These are phyloP conservation scores for Aulostomus chinensis DNA, from an alignment of 2,797 vertebrate species.

Conservation along the genomic window DNA sequence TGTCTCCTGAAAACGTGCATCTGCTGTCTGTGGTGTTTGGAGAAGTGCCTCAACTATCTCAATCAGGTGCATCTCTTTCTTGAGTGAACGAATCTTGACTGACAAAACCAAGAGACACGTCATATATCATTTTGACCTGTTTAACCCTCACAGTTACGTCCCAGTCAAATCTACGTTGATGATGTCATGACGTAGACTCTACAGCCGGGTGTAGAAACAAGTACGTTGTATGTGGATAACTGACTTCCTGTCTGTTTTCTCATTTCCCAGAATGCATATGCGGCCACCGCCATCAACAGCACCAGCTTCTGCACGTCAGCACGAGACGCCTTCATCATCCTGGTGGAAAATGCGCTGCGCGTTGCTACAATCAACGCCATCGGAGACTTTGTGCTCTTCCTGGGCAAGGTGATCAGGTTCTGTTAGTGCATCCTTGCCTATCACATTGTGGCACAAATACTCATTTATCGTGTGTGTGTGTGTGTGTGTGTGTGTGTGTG, in stretches of 20 bases:
- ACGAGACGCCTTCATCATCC: conserved; percentile 94
- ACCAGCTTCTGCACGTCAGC: conserved; percentile 98
- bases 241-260: neutral
- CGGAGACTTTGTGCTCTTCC: conserved; percentile 96
- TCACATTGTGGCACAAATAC: too few relatives aligned
- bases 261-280: conserved; percentile 90
- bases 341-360: conserved; percentile 95
- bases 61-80: conserved; percentile 86
- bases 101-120: too few relatives aligned
- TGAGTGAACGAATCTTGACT: neutral
- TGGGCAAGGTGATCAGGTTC: conserved; percentile 88
- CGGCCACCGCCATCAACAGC: conserved; percentile 98
- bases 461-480: neutral
- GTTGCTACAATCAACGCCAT: conserved; percentile 96
- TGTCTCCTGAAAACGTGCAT: conserved; percentile 95
- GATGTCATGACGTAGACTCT: too few relatives aligned
- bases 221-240: too few relatives aligned
- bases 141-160: too few relatives aligned
- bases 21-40: conserved; percentile 98
- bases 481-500: neutral
- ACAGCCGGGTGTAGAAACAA: too few relatives aligned
- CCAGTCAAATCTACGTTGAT: too few relatives aligned
- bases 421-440: too few relatives aligned
- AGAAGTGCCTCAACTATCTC: conserved; percentile 99
- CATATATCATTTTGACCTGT: too few relatives aligned